These are phyloP conservation scores for Campylomormyrus numenius DNA, from an alignment of 2,113 vertebrate species.

Conservation along the genomic window DNA sequence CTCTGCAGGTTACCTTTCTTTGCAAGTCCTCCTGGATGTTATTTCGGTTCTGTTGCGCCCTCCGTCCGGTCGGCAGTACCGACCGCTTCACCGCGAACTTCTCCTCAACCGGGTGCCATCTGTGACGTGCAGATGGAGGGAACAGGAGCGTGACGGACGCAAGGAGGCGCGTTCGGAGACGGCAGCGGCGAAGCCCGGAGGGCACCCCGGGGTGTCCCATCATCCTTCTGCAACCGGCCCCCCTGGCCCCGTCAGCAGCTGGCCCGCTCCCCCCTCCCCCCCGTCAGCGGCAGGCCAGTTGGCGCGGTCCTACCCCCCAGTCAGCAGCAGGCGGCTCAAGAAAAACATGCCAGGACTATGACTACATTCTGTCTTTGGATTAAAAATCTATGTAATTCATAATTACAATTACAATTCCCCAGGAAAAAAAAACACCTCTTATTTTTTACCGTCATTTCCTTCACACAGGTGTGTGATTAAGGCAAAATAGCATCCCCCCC, in stretches of 20 bases:
- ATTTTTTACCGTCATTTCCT: not conserved
- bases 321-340: constrained; percentile 16
- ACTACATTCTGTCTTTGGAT: not conserved
- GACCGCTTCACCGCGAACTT: not conserved
- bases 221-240: not conserved
- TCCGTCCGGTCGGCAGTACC: no score
- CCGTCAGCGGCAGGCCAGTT: constrained; percentile 25
- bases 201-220: not conserved
- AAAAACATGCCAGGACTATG: not conserved
- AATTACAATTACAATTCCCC: not conserved
- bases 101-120: constrained; percentile 17
- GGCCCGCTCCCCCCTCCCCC: not conserved
- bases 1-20: not conserved
- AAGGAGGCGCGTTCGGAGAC: not conserved
- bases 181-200: not conserved
- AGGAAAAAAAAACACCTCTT: not conserved
- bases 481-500: not conserved
- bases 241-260: not conserved
- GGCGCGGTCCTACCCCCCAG: constrained; percentile 31
- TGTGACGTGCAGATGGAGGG: constrained; percentile 23
- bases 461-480: not conserved
- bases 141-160: not conserved
- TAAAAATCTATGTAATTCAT: not conserved
- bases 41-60: not conserved
- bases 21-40: not conserved